Evolutionary conservation across 2,113 vertebrate genomes (phyloP).

Genomic region (Loxodonta africana): DNA sequence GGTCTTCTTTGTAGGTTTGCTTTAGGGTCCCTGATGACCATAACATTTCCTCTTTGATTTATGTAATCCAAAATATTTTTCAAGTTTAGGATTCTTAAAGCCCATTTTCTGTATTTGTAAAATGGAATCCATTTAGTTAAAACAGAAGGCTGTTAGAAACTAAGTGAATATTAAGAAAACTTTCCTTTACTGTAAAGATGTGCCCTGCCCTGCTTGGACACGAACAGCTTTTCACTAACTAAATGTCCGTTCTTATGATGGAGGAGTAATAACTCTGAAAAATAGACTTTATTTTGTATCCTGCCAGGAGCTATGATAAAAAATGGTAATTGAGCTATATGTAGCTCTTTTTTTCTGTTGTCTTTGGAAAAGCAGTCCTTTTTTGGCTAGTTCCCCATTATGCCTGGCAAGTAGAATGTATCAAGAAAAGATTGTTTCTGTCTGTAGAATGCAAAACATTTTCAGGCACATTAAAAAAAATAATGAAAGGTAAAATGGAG

Average conservation of each 20-base stretch:
- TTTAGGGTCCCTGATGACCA: neutral
- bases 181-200: neutral
- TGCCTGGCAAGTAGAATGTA: neutral
- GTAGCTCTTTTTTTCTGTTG: neutral
- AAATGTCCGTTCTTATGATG: neutral
- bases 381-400: neutral
- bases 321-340: neutral
- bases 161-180: neutral
- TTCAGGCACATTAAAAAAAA: neutral
- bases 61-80: neutral
- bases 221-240: neutral
- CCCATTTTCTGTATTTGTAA: neutral
- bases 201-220: neutral
- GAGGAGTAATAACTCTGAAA: neutral
- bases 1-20: neutral
- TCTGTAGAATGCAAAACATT: neutral
- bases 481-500: constrained; percentile 3
- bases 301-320: neutral
- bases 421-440: neutral
- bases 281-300: neutral
- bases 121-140: neutral
- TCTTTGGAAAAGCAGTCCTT: neutral
- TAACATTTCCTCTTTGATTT: neutral
- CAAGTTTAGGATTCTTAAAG: neutral
- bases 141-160: neutral